Evolutionary conservation across 2,888 invertebrate genomes (phyloP).

Genomic region (Carpatolechia fugitivella): DNA sequence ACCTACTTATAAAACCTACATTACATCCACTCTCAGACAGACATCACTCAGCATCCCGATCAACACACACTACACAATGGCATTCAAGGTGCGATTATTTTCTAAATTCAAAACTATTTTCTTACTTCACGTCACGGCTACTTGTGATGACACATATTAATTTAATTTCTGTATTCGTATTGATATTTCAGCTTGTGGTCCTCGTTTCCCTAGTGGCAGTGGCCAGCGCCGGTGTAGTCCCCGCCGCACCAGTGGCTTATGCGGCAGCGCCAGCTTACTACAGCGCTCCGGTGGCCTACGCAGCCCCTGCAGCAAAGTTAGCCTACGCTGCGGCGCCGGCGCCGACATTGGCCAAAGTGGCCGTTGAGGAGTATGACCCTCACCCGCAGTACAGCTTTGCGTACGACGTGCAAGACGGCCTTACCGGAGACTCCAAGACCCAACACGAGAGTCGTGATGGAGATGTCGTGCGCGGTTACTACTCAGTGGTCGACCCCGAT

Average conservation of each 20-base stretch:
- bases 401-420: conserved; percentile 77
- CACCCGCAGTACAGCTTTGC: conserved; percentile 71
- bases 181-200: conserved; percentile 53
- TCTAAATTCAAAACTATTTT: too few species aligned
- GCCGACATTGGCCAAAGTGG: conserved; percentile 37
- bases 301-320: too few species aligned
- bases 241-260: conserved; percentile 33
- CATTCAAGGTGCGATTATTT: conserved; percentile 61
- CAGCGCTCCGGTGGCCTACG: conserved; percentile 31
- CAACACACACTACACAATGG: conserved; percentile 50
- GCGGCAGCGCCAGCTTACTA: conserved; percentile 36
- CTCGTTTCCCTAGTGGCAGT: conserved; percentile 60
- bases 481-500: conserved; percentile 78
- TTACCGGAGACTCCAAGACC: conserved; percentile 70
- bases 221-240: conserved; percentile 32
- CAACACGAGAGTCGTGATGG: conserved; percentile 70
- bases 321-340: conserved; percentile 35
- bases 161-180: too few species aligned
- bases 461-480: conserved; percentile 71
- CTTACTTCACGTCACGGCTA: too few species aligned
- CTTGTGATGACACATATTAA: too few species aligned
- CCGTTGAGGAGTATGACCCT: conserved; percentile 53
- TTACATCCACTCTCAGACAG: conserved; percentile 48
- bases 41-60: conserved; percentile 66
- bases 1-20: conserved; percentile 75